Evolutionary conservation across 2,888 invertebrate species (phyloP), one percentile per base, ranked within the genome.

Genomic region (Dioctria rufipes): DNA sequence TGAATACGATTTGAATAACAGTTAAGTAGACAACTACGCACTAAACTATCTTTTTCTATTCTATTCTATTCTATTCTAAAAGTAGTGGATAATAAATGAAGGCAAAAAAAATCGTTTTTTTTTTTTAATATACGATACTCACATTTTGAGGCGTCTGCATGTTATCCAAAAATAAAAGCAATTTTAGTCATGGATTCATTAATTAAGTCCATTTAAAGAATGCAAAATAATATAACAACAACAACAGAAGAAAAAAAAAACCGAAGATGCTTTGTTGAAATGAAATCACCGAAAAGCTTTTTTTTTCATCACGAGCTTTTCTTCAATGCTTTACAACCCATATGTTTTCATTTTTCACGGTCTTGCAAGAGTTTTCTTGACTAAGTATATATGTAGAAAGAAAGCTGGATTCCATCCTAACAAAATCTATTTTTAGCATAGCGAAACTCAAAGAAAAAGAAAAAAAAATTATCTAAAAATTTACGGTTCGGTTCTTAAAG

Each of bases 91-190:
- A 25, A 25, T 13, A 43, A 54, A 49, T 54, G 54, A 66, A 58
- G n/a, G 43, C n/a, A 37, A 25, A 42, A 13, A 78, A 40, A 67
- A 2, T 63, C 49, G 11, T 63, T 46, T 25, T 25, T 25, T 25
- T 25, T 25, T 25, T 46, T 39, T 37, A 63, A 46, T 13, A 25
- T 81, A 54, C 83, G 80, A 85, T 88, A 88, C 88, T 88, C 88
- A 88, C 88, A 88, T 87, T 88, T 88, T 78, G 88, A 88, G 85
- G 86, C 87, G 86, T 86, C 88, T 88, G 88, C 87, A 86, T 85
- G 86, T 82, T 78, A 54, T 78, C 65, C 51, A 78, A 77, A 77
- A 63, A 77, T 77, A 77, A 77, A 77, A 77, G 11, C 63, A 63
- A 77, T 58, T 77, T 77, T 77, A 49, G 37, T 77, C 39, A 63